Evolutionary conservation across 1,140 invertebrate species (phyloP), one percentile per base, ranked within the genome.

Genomic region (Drosophila cardini): DNA sequence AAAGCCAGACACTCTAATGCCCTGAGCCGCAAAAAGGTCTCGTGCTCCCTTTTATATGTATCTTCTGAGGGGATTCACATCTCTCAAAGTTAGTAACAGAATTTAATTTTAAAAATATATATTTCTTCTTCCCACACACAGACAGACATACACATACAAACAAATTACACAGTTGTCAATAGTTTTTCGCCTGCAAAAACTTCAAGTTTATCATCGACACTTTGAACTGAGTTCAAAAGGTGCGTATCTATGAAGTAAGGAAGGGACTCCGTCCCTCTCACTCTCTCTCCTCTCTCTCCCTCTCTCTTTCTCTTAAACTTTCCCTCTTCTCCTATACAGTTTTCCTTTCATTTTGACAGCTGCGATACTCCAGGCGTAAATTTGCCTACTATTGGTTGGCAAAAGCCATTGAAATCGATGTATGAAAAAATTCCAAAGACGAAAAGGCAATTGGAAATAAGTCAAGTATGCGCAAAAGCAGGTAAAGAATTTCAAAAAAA

Each of bases 161-260:
- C 45, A 42, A 58, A 61, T 68, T 68, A 45, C 70, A 42, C 30
- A 42, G 64, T 58, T 72, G 26, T 61, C 71, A 61, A 73, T 73
- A 73, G 64, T 61, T 61, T 58, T 61, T 68, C 55, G 45, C 21
- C 46, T 50, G 45, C 26, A 32, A 36, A n/a, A 63, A 62, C 36
- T 34, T 16, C 21, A 73, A 61, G 32, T 73, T 72, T 61, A 61
- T 69, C 57, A 73, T 73, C 57, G 48, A 61, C 56, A 73, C 56
- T 62, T 62, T 69, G 71, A 73, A 69, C 56, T 61, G 50, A 62
- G 71, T 48, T 61, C 64, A 69, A 69, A 60, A 73, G 71, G 71
- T 73, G 56, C 60, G 42, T 71, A 50, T 69, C 64, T 55, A 60
- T 26, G 21, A 26, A 26, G 21, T 26, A 26, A 26, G 21, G 4